Conservation (phyloP, 2,113 vertebrate species). For the Gambusia affinis region DNA sequence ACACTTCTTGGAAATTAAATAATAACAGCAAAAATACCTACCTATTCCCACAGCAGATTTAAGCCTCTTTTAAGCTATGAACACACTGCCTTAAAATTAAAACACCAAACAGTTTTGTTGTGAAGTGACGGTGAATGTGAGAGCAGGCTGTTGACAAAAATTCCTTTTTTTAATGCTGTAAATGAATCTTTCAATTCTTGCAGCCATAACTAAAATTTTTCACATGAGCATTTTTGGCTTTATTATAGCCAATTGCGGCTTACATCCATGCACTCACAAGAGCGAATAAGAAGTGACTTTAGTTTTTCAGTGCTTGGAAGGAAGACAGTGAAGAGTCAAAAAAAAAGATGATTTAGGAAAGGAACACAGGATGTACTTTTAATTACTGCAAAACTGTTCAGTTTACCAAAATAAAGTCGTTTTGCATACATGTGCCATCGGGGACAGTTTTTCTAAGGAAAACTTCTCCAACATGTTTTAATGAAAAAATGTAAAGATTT, state of each 20-base stretch:
- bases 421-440: neutral
- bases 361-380: neutral
- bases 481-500: too few relatives aligned
- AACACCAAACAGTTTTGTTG: constrained; percentile 27
- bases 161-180: constrained; percentile 44
- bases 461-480: too few relatives aligned
- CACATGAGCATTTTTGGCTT: constrained; percentile 44
- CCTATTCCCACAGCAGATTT: constrained; percentile 32
- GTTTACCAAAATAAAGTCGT: neutral
- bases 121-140: neutral
- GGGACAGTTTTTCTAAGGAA: too few relatives aligned
- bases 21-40: constrained; percentile 21
- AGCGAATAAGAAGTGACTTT: constrained; percentile 43
- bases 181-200: constrained; percentile 55
- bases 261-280: constrained; percentile 47
- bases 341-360: neutral
- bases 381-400: neutral
- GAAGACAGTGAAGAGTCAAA: constrained; percentile 12
- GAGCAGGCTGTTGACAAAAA: neutral
- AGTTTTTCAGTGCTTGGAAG: constrained; percentile 42
- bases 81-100: constrained; percentile 28
- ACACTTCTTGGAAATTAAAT: constrained; percentile 34
- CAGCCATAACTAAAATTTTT: constrained; percentile 31
- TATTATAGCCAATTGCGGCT: constrained; percentile 53
- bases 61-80: constrained; percentile 14